These are phyloP conservation scores for Ichneumoninae sp. DNA, from an alignment of 2,888 invertebrate species.

Conservation along the genomic window DNA sequence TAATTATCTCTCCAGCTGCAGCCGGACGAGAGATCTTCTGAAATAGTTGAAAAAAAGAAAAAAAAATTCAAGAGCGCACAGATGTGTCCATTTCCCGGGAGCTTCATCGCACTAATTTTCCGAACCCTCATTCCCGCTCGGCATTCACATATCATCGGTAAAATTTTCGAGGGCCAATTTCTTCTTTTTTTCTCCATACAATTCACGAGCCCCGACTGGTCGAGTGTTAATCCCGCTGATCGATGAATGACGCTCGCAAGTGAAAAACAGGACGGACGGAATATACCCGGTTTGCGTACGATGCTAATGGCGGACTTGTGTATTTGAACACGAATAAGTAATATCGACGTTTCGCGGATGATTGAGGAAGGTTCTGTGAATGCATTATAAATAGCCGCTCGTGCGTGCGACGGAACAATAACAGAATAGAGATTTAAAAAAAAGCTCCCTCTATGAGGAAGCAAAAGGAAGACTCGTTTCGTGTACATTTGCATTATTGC, in stretches of 20 bases:
- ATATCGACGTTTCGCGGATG: constrained; percentile 9
- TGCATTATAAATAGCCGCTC: constrained; percentile 38
- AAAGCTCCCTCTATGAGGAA: neutral
- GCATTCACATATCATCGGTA: constrained; percentile 1
- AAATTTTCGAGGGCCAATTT: neutral
- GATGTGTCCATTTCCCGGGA: neutral
- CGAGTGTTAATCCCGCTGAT: constrained; percentile 1
- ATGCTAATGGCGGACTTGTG: neutral
- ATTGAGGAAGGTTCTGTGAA: constrained; percentile 29
- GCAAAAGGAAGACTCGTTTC: neutral
- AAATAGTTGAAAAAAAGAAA: neutral
- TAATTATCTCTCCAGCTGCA: neutral
- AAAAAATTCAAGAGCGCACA: neutral
- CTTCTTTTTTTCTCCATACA: neutral
- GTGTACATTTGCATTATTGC: neutral
- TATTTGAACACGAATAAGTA: neutral
- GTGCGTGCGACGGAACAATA: constrained; percentile 1
- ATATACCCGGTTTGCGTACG: neutral
- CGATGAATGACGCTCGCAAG: neutral
- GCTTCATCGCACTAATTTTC: neutral
- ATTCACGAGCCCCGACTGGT: neutral
- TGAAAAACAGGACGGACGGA: neutral
- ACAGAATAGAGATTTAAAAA: neutral
- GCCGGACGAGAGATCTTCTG: neutral
- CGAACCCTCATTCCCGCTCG: neutral